Conservation (phyloP, 2,797 vertebrate species). For the Molossus molossus region DNA sequence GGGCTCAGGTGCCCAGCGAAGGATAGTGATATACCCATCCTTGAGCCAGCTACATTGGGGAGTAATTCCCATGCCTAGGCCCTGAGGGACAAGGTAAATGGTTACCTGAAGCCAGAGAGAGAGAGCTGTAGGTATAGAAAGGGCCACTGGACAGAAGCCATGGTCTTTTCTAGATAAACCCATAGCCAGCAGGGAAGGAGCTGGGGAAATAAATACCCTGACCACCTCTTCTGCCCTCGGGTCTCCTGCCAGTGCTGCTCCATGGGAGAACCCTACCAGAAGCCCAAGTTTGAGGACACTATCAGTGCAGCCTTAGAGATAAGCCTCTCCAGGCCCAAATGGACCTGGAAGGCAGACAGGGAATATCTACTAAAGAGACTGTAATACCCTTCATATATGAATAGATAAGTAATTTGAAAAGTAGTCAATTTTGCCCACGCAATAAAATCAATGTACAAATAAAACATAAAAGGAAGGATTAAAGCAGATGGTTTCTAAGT, state of each 20-base stretch:
- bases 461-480: not conserved
- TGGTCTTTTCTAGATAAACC: not conserved
- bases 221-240: not conserved
- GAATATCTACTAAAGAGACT: not conserved
- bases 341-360: not conserved
- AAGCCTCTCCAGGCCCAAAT: not conserved
- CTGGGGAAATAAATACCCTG: not conserved
- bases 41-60: not conserved
- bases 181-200: not conserved
- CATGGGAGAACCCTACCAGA: not conserved
- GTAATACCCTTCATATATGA: not conserved
- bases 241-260: not conserved
- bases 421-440: not conserved
- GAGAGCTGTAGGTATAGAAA: not conserved
- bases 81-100: not conserved
- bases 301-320: not conserved
- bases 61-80: not conserved
- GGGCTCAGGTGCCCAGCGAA: not conserved
- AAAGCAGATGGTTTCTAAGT: not conserved
- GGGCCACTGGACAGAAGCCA: not conserved
- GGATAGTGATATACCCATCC: too few species aligned
- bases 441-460: slow-evolving; percentile 10
- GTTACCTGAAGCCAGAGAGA: not conserved
- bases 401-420: not conserved
- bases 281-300: not conserved